Conservation (phyloP, 2,888 invertebrate species). For the Lithodes maja region DNA sequence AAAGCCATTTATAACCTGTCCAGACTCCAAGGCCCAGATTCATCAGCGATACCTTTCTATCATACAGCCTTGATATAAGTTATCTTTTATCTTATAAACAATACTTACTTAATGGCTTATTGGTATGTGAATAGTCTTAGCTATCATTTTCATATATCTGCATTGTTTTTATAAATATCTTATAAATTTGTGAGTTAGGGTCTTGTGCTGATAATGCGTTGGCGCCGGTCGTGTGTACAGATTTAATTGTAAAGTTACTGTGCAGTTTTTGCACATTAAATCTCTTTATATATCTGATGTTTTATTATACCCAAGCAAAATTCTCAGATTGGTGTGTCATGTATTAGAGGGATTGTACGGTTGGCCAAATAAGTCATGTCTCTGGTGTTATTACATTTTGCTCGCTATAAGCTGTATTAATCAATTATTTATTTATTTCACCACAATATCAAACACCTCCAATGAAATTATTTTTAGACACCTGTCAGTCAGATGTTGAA, state of each 20-base stretch:
- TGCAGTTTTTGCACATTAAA: conserved; percentile 56
- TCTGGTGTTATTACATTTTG: no score
- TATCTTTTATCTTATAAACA: neutral
- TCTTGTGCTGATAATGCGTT: conserved; percentile 14
- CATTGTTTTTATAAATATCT: conserved; percentile 7
- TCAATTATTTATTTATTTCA: no score
- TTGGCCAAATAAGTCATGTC: no score
- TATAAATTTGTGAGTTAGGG: neutral
- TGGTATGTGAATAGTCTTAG: neutral
- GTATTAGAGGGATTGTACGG: no score
- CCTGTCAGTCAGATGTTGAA: no score
- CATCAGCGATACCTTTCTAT: neutral
- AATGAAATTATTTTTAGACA: no score
- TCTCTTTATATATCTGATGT: conserved; percentile 22
- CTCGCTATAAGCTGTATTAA: no score
- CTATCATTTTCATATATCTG: neutral
- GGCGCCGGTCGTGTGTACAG: conserved; percentile 53
- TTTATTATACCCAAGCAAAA: neutral
- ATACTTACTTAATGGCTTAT: neutral
- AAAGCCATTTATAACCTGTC: neutral
- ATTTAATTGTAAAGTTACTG: conserved; percentile 51
- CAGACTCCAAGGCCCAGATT: neutral
- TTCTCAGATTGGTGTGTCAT: neutral
- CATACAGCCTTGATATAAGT: neutral
- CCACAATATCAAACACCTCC: no score